These are phyloP conservation scores for Perdita meconis DNA, from an alignment of 2,888 invertebrate genomes.

Conservation along the genomic window DNA sequence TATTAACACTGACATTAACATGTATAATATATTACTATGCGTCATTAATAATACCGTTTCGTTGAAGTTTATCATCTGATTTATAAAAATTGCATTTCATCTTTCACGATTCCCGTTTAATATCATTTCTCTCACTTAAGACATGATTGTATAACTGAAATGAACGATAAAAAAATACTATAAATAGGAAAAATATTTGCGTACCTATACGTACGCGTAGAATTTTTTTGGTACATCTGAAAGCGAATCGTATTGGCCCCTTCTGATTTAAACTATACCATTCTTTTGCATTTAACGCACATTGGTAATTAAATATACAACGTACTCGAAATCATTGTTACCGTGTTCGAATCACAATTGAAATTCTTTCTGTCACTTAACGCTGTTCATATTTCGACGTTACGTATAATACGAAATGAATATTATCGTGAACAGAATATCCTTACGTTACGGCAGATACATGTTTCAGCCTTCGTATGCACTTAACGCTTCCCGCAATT, in stretches of 20 bases:
- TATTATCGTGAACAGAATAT: slow-evolving; percentile 10
- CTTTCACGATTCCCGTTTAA: slow-evolving; percentile 11
- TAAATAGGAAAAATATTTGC: slow-evolving; percentile 41
- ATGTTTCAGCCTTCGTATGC: slow-evolving; percentile 81
- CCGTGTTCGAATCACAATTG: slow-evolving; percentile 15
- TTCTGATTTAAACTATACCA: slow-evolving; percentile 26
- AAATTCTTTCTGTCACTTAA: neutral
- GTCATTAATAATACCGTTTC: slow-evolving; percentile 39
- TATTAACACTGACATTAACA: slow-evolving; percentile 41
- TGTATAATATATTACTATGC: slow-evolving; percentile 56
- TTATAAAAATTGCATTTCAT: slow-evolving; percentile 12
- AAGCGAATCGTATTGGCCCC: slow-evolving; percentile 47
- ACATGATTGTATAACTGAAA: slow-evolving; percentile 7
- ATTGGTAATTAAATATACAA: slow-evolving; percentile 41
- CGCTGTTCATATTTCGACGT: slow-evolving; percentile 12
- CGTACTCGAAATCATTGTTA: slow-evolving; percentile 1
- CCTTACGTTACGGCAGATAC: slow-evolving; percentile 1
- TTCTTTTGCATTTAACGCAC: slow-evolving; percentile 25
- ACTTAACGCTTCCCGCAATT: slow-evolving; percentile 87
- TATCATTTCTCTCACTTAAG: slow-evolving; percentile 10
- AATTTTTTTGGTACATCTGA: slow-evolving; percentile 24
- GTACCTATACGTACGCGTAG: slow-evolving; percentile 10
- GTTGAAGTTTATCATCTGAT: neutral
- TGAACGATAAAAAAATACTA: slow-evolving; percentile 36
- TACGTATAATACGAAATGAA: slow-evolving; percentile 5